Conservation (phyloP, 2,888 invertebrate genomes). For the Bellardia pandia region DNA sequence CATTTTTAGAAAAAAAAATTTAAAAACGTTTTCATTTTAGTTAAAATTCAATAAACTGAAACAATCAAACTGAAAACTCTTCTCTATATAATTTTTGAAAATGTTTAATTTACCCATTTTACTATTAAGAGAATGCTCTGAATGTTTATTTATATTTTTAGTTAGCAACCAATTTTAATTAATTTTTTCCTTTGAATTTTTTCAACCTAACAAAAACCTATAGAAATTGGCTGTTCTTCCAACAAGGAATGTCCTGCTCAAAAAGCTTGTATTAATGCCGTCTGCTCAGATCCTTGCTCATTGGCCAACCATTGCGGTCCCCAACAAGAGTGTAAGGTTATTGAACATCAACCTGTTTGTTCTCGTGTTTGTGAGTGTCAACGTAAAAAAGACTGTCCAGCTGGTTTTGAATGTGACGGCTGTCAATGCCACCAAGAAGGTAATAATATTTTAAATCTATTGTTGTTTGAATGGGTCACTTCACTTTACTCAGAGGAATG, state of each 20-base stretch:
- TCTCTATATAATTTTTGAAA: slow-evolving; percentile 32
- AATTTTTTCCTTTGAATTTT: slow-evolving; percentile 34
- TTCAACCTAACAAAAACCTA: slow-evolving; percentile 39
- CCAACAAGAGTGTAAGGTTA: slow-evolving; percentile 92
- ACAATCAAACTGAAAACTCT: slow-evolving; percentile 54
- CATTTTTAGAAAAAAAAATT: slow-evolving; percentile 33
- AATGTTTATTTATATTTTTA: slow-evolving; percentile 42
- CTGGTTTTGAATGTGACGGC: slow-evolving; percentile 88
- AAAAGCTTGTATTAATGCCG: slow-evolving; percentile 91
- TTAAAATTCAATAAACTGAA: slow-evolving; percentile 61
- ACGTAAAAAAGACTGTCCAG: slow-evolving; percentile 87
- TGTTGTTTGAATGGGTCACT: not conserved
- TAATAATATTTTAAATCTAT: slow-evolving; percentile 82
- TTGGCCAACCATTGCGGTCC: slow-evolving; percentile 89
- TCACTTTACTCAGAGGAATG: too few relatives aligned
- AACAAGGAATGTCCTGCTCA: slow-evolving; percentile 92
- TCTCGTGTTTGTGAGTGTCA: slow-evolving; percentile 88
- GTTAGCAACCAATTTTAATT: slow-evolving; percentile 36
- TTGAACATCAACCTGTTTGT: slow-evolving; percentile 93
- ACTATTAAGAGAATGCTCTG: slow-evolving; percentile 63
- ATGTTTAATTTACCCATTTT: slow-evolving; percentile 52
- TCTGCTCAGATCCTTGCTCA: slow-evolving; percentile 93
- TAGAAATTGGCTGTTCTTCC: slow-evolving; percentile 91
- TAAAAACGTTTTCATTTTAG: slow-evolving; percentile 63
- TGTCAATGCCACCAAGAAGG: slow-evolving; percentile 87